Base-by-base conservation (phyloP, 1,140 invertebrate genomes). In the Cyphomyrmex costatus region DNA sequence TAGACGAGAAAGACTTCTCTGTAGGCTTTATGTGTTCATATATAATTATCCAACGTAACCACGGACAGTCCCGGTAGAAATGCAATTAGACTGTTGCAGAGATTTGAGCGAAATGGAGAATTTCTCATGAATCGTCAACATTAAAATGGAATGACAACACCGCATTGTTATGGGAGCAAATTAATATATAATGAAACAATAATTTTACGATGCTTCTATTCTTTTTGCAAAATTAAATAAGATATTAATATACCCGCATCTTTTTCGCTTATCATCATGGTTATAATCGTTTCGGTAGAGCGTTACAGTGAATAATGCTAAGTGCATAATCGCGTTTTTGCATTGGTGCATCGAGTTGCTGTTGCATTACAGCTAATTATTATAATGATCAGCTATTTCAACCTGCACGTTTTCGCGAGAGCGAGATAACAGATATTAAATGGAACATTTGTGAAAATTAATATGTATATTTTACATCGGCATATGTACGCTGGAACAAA, bases 401-500 rank as follows among this genome's bases (percentile, higher is more conserved):
- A 21, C 79, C 33, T 46, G 46, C 42, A 6, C 46, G 14, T 36
- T 79, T 27, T 74, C 56, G 14, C 68, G 53, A 24, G 24, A 74
- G 42, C 24, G 53, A 60, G 68, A 46, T 46, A 58, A 46, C 68
- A 46, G 24, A 82, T 82, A 73, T 82, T 60, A 60, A 73, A 71
- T 58, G 33, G 21, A 24, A 73, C 66, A 82, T 82, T 71, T 73
- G 79, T 66, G 66, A 73, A 71, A 82, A 82, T 82, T 80, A 80
- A 80, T 80, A 80, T 80, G 21, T 56, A 71, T 80, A 70, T 80
- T 80, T 49, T 71, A 24, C 19, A 53, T 49, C 3, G 51, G 21
- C 24, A 30, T 27, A 36, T 56, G 46, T 3, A 49, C 36, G 58
- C 8, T 16, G 49, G 27, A 21, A 65, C 60, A 65, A 78, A 78